Conservation (phyloP, 2,888 invertebrate species). For the Lamellibrachia columna region DNA sequence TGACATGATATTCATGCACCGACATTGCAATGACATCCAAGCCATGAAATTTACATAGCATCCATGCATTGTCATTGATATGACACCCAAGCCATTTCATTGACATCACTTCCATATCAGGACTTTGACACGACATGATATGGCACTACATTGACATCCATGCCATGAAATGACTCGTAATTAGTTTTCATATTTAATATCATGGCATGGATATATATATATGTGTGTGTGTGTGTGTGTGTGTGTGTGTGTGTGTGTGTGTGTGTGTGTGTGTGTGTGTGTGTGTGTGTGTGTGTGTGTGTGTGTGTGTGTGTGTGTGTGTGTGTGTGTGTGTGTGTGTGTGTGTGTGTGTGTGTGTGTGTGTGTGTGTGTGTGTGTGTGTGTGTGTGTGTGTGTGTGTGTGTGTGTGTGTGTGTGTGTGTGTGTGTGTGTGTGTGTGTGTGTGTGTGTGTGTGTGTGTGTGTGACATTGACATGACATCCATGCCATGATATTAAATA, state of each 20-base stretch:
- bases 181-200: not conserved
- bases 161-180: not conserved
- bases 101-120: no score
- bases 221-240: no score
- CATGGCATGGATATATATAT: constrained; percentile 2
- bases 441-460: no score
- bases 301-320: not conserved
- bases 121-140: no score
- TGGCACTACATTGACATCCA: not conserved
- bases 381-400: constrained; percentile 17
- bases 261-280: no score
- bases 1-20: no score
- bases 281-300: not conserved
- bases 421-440: constrained; percentile 19
- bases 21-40: no score
- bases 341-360: not conserved
- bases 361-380: not conserved
- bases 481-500: not conserved
- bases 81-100: no score
- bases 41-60: not conserved
- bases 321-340: not conserved
- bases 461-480: not conserved
- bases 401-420: not conserved
- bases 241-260: no score
- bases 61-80: no score